Evolutionary conservation across 2,113 vertebrate genomes (phyloP).

Genomic region (Amphiprion ocellaris): DNA sequence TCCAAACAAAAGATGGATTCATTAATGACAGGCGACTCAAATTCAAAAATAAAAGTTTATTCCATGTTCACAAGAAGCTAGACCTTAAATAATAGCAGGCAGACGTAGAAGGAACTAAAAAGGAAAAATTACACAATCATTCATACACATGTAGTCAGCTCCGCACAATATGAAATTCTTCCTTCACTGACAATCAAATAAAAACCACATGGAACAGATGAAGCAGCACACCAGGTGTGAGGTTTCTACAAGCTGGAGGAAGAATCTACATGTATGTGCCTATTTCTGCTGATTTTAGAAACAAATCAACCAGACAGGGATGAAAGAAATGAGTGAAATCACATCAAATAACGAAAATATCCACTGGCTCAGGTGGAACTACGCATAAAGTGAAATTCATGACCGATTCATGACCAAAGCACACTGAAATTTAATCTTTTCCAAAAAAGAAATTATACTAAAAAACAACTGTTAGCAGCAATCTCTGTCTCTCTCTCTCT

Average conservation of each 20-base stretch:
- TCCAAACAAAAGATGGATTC: background rate
- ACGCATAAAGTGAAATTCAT: slow-evolving; percentile 6
- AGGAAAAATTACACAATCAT: slow-evolving; percentile 48
- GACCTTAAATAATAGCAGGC: slow-evolving; percentile 47
- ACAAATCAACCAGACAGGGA: background rate
- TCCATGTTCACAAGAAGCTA: slow-evolving; percentile 59
- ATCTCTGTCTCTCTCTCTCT: background rate
- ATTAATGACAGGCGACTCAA: slow-evolving; percentile 63
- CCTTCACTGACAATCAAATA: background rate
- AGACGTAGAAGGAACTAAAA: slow-evolving; percentile 46
- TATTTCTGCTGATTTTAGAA: background rate
- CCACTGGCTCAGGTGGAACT: background rate
- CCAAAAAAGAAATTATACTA: background rate
- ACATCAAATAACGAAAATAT: background rate
- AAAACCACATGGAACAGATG: background rate
- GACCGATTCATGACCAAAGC: slow-evolving; percentile 18
- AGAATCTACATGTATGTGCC: background rate
- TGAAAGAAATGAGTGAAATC: background rate
- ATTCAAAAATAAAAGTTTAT: slow-evolving; percentile 72
- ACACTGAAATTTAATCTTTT: background rate
- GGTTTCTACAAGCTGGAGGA: background rate
- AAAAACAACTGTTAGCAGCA: background rate
- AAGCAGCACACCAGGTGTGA: background rate
- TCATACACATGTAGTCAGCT: background rate
- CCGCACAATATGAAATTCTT: background rate